Evolutionary conservation across 2,888 invertebrate genomes (phyloP), one percentile per base, ranked within the genome.

Genomic region (Epicampocera succincta): DNA sequence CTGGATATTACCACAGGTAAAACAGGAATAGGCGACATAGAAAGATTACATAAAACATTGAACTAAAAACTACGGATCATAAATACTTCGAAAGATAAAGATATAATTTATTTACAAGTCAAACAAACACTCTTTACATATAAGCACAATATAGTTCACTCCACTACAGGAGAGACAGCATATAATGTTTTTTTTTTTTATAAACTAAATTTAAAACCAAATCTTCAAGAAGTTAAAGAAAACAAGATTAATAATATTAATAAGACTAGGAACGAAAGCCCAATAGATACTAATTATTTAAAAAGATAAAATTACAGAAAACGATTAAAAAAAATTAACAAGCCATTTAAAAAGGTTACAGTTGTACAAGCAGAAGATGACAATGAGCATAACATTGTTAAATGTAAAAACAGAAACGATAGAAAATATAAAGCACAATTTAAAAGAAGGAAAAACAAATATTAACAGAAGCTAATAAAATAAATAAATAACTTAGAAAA

Each of bases 61-160:
- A 77, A 81, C n/a, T 58, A 80, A 52, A 76, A 80, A 61, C 25
- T 77, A n/a, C 71, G 80, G n/a, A 65, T 76, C 11, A 56, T 68
- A 19, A 68, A 68, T 29, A 69, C 15, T 5, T 40, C 40, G 15
- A 13, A 19, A 38, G 60, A 75, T 38, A 56, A 66, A 21, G 75
- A 75, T 56, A 17, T 56, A 46, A 65, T 44, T 2, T n/a, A n/a
- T n/a, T n/a, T n/a, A n/a, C n/a, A n/a, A n/a, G n/a, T n/a, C n/a
- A n/a, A n/a, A n/a, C n/a, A n/a, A n/a, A n/a, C n/a, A n/a, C n/a
- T n/a, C n/a, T n/a, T n/a, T n/a, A n/a, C n/a, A n/a, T n/a, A n/a
- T 56, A 76, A 69, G 40, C 60, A 76, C 12, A 61, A 8, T 15
- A 46, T 46, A 42, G 15, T 15, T 1, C 54, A 76, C 25, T 60